Evolutionary conservation across 2,888 invertebrate genomes (phyloP), one percentile per base, ranked within the genome.

Genomic region (Biston betularia): DNA sequence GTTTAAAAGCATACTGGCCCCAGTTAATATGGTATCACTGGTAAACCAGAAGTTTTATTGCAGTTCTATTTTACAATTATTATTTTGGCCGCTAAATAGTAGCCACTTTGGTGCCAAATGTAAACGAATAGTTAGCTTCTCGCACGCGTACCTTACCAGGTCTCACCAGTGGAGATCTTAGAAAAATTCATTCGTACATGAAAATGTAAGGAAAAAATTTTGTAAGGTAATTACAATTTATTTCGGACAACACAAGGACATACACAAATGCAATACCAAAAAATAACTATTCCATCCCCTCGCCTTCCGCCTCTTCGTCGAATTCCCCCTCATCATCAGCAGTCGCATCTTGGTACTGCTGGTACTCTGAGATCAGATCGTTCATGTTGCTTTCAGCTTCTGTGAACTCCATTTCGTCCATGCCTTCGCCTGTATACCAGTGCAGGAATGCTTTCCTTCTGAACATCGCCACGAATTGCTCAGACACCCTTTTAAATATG

Each of bases 401-500:
- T 1, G 97, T 97, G 94, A 98, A 98, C 89, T 98, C 98, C 96
- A 97, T 96, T 85, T 98, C 97, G 82, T 98, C 98, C 98, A 98
- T 98, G 75, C 98, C 98, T 86, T 98, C 98, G 63, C 97, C 97
- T 45, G 97, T 97, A 92, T 97, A 99, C 98, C 98, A 99, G 95
- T 98, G 98, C 79, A 98, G 95, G 95, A 98, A 98, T 82, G 98
- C 98, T 94, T 98, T 98, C 81, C 98, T 96, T 80, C 98, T 95
- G 95, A 98, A 98, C 98, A 99, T 98, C 79, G 97, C 97, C 63
- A 96, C 96, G 84, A 97, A 98, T 88, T 98, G 97, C 83, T 97
- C 97, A 24, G 96, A 96, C 77, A 97, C 96, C 86, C 98, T 95
- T 89, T 97, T 97, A 93, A 98, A 98, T 76, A 98, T 92, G 80